Evolutionary conservation across 2,888 invertebrate species (phyloP), one percentile per base, ranked within the genome.

Genomic region (Philopedon plagiatum): DNA sequence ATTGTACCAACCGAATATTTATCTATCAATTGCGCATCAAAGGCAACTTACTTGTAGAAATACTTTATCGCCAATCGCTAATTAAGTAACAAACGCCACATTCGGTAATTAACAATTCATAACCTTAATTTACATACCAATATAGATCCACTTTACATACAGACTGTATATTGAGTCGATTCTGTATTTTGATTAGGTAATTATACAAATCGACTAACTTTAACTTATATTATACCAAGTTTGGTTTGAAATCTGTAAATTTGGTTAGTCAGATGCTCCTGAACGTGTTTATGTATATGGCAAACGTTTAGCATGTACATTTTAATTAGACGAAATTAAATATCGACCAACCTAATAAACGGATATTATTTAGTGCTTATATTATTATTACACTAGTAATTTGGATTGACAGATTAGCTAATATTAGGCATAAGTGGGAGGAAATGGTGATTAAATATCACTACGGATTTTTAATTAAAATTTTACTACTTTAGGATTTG

Each of bases 121-220:
- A 68, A 44, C 62, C 39, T 37, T 54, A 32, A 68, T 68, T 62
- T 68, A 56, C 68, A 68, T 68, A 54, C 37, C 60, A 68, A 68
- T 68, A 68, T 26, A 34, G 60, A 60, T 54, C 62, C 37, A 68
- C 49, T 68, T 68, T 62, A 44, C 68, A 68, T 68, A 62, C 62
- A 62, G 62, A 61, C 62, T 46, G 62, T 62, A 49, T 62, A 62
- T 62, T 68, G 68, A 34, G 29, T 44, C 29, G 13, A 32, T 54
- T 63, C 51, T 61, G 54, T 68, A 62, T 68, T 68, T 60, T 68
- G 62, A 68, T 68, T 60, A 56, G 41, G 62, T 68, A 39, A 68
- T 68, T 68, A 68, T 68, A 63, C 49, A 63, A 63, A 63, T 37
- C 34, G 51, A 63, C 5, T 37, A 63, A 63, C 19, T 34, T 37